Evolutionary conservation across 64 coral and sea anemone species (phyloP).

Genomic region (Orbicella faveolata): DNA sequence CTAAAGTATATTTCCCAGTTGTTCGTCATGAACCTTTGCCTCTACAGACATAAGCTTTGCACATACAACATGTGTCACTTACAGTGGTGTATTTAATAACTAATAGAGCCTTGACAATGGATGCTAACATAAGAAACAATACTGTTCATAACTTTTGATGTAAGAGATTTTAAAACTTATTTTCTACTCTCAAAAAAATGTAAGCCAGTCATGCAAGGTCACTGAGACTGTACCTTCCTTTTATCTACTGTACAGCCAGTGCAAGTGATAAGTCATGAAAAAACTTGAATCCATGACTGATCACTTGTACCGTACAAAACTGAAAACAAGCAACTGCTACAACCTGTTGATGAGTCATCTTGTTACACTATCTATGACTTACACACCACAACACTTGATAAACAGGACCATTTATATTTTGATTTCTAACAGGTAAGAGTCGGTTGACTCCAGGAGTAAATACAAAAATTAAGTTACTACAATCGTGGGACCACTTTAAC

Average conservation of each 20-base stretch:
- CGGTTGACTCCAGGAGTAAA: not conserved
- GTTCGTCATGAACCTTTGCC: not conserved
- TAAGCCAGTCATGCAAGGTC: not conserved
- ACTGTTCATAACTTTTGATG: not conserved
- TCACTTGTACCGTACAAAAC: not conserved
- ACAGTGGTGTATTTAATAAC: not conserved
- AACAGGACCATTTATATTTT: not conserved
- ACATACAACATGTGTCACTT: not conserved
- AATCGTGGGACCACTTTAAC: too few relatives aligned
- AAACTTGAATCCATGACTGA: not conserved
- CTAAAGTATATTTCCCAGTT: too few relatives aligned
- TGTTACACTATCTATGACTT: not conserved
- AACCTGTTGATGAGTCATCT: not conserved
- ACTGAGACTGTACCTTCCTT: not conserved
- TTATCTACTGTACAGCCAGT: constrained; percentile 6
- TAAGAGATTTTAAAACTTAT: not conserved
- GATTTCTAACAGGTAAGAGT: not conserved
- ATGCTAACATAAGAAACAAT: not conserved
- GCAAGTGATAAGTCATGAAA: not conserved
- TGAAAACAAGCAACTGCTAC: not conserved
- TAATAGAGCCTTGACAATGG: not conserved
- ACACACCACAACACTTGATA: not conserved
- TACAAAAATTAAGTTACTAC: not conserved
- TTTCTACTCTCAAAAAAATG: not conserved
- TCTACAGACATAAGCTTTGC: not conserved